Conservation (phyloP, 2,888 invertebrate genomes). For the Neoascia interrupta region DNA sequence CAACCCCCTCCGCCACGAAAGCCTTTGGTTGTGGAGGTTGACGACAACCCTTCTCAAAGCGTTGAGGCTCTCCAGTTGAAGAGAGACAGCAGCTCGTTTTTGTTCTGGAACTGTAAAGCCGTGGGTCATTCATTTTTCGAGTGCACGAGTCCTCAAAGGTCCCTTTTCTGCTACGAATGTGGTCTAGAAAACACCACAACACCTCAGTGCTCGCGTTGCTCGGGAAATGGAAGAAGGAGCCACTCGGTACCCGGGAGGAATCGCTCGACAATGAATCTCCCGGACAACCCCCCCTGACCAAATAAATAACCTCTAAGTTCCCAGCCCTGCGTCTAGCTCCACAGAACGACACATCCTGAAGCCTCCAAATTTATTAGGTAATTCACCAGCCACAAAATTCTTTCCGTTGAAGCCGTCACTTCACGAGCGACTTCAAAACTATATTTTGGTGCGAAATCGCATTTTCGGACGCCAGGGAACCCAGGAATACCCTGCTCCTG, state of each 20-base stretch:
- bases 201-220: not conserved
- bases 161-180: not conserved
- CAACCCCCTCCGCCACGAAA: too few relatives aligned
- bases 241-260: not conserved
- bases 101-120: slow-evolving; percentile 5
- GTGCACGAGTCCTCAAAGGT: not conserved
- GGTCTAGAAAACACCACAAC: slow-evolving; percentile 6
- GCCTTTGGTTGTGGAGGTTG: too few relatives aligned
- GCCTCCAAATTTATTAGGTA: too few relatives aligned
- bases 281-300: not conserved
- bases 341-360: not conserved
- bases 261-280: not conserved
- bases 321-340: not conserved
- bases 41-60: too few relatives aligned
- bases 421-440: not conserved
- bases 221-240: not conserved
- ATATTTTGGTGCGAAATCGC: too few relatives aligned
- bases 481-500: not conserved
- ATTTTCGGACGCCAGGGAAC: not conserved
- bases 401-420: too few relatives aligned
- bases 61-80: too few relatives aligned
- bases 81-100: not conserved
- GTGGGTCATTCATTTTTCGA: not conserved
- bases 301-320: not conserved
- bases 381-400: too few relatives aligned